Conservation (phyloP, 2,797 vertebrate genomes). For the Potorous gilbertii region DNA sequence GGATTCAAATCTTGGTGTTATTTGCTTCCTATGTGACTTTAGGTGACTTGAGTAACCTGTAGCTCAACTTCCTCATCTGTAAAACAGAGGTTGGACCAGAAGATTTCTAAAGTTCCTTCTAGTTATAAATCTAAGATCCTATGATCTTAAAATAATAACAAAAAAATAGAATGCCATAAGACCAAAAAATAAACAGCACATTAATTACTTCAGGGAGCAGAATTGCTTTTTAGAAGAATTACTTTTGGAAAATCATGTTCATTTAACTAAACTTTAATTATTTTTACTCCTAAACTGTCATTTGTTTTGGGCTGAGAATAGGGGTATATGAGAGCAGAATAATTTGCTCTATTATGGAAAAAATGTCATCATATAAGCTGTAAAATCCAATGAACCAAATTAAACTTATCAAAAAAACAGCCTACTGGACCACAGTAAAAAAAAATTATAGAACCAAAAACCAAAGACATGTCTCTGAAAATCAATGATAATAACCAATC, state of each 20-base stretch:
- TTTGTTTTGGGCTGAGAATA: neutral
- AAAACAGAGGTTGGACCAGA: neutral
- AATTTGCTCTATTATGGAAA: neutral
- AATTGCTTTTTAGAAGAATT: neutral
- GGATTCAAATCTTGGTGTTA: neutral
- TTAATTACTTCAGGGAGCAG: neutral
- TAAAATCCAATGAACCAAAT: neutral
- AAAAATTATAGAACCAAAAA: neutral
- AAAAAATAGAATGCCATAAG: no score
- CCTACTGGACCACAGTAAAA: fast-evolving
- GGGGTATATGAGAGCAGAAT: neutral
- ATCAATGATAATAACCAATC: neutral
- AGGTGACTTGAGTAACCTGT: neutral
- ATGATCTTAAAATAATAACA: neutral
- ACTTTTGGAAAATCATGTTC: neutral
- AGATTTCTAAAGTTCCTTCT: neutral
- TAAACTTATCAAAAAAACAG: neutral
- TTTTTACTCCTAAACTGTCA: neutral
- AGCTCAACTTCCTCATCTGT: neutral
- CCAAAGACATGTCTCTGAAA: neutral
- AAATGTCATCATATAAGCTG: neutral
- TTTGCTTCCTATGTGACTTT: neutral
- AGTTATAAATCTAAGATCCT: neutral
- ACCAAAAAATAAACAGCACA: neutral
- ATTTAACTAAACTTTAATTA: neutral